Evolutionary conservation across 2,113 vertebrate genomes (phyloP).

Genomic region (Pao palembangensis): DNA sequence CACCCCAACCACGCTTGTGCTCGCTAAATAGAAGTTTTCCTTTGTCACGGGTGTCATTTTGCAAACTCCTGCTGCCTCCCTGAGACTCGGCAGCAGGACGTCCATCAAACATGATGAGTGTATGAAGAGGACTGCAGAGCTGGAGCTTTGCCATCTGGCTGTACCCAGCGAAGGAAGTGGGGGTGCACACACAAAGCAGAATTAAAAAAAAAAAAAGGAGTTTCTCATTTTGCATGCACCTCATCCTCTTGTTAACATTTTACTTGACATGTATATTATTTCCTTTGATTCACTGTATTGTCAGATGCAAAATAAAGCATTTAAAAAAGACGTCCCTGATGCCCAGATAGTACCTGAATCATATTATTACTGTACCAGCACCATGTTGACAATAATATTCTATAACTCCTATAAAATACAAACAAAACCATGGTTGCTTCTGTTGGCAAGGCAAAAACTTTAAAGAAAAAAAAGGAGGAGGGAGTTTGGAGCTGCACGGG

Average conservation of each 20-base stretch:
- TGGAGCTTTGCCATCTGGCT: slow-evolving; percentile 73
- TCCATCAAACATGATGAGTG: slow-evolving; percentile 72
- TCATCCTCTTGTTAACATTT: slow-evolving; percentile 71
- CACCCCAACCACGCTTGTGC: slow-evolving; percentile 68
- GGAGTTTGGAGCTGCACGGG: slow-evolving; percentile 51
- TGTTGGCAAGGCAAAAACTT: background rate
- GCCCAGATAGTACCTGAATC: slow-evolving; percentile 34
- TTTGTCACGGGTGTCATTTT: slow-evolving; percentile 82
- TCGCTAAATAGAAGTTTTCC: slow-evolving; percentile 82
- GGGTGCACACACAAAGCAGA: background rate
- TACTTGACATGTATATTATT: slow-evolving; percentile 71
- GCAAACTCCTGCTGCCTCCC: slow-evolving; percentile 74
- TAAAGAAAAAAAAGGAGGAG: background rate
- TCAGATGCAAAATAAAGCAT: slow-evolving; percentile 72
- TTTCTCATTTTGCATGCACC: slow-evolving; percentile 76
- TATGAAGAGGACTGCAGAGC: slow-evolving; percentile 70
- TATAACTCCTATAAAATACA: background rate
- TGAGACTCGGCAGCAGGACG: slow-evolving; percentile 82
- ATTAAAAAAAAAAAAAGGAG: slow-evolving; percentile 52
- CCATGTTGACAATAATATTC: background rate
- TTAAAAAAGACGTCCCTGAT: slow-evolving; percentile 61
- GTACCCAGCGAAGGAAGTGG: slow-evolving; percentile 59
- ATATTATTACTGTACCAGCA: slow-evolving; percentile 20
- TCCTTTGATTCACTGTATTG: slow-evolving; percentile 73
- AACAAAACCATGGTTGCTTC: background rate